phyloP scores from a whole-genome alignment of 1,140 invertebrate genomes.

The Manduca sexta region DNA sequence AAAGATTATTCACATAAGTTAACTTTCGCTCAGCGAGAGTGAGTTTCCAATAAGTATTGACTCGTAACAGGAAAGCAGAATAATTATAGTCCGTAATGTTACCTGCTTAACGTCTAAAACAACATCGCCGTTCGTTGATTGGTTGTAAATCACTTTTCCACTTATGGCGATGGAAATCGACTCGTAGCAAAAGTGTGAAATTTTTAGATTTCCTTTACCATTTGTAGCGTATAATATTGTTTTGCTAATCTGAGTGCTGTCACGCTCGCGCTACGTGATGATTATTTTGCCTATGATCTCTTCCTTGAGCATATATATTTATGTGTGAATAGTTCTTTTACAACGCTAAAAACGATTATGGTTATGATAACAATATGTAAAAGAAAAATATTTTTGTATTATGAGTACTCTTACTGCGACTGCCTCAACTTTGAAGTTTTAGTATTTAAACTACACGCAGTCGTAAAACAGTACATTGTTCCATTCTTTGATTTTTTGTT shows the following conservation, averaged over 20 bases:
- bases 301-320: no score
- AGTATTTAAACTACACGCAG: no score
- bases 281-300: no score
- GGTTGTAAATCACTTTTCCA: constrained; percentile 16
- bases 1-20: constrained; percentile 26
- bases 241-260: background rate
- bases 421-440: no score
- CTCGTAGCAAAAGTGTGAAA: constrained; percentile 10
- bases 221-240: constrained; percentile 8
- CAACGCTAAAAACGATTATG: no score
- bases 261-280: no score
- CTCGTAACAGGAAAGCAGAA: constrained; percentile 4
- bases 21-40: constrained; percentile 50
- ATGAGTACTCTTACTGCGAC: no score
- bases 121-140: constrained; percentile 5
- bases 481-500: no score
- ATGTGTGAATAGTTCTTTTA: no score
- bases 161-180: constrained; percentile 16
- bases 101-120: constrained; percentile 22
- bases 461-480: no score
- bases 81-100: constrained; percentile 24
- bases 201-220: constrained; percentile 13
- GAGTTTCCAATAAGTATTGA: constrained; percentile 28
- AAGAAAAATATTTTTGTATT: no score
- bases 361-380: no score